phyloP scores from a whole-genome alignment of 2,113 vertebrate species.

The Percopsis transmontana region DNA sequence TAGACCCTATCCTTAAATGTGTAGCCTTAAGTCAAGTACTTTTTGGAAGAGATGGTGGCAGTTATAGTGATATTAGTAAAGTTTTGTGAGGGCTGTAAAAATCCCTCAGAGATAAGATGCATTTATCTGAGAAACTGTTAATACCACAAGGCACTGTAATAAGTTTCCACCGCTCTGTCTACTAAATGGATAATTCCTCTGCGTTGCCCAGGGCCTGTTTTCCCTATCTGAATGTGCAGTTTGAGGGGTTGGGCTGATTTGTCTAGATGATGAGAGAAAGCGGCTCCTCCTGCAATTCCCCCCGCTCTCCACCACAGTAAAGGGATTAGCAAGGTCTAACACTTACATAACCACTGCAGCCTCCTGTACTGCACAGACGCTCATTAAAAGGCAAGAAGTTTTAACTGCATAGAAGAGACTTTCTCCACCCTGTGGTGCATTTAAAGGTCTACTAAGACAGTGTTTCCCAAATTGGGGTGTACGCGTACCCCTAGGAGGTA shows the following conservation, averaged over 20 bases:
- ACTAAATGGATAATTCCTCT: slow-evolving; percentile 12
- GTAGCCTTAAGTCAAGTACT: neutral
- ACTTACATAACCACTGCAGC: slow-evolving; percentile 47
- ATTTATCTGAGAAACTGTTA: slow-evolving; percentile 16
- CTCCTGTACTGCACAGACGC: slow-evolving; percentile 6
- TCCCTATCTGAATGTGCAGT: neutral
- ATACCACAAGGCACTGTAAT: slow-evolving; percentile 28
- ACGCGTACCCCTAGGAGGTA: too few species aligned
- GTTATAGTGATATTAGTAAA: slow-evolving; percentile 1
- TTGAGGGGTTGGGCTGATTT: slow-evolving; percentile 34
- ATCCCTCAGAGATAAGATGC: slow-evolving; percentile 3
- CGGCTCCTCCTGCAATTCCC: slow-evolving; percentile 34
- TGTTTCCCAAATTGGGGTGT: too few species aligned
- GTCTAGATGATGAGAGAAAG: slow-evolving; percentile 50
- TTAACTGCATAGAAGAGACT: neutral
- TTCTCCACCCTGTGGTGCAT: neutral
- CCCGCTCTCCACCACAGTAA: slow-evolving; percentile 16
- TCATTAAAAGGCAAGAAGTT: slow-evolving; percentile 1
- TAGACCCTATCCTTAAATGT: too few species aligned
- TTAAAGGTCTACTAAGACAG: too few species aligned
- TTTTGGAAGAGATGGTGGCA: slow-evolving; percentile 14
- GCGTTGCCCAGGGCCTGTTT: neutral
- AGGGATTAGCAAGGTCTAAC: slow-evolving; percentile 51
- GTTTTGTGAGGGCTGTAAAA: slow-evolving; percentile 1
- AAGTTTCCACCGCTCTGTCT: neutral